Evolutionary conservation across 2,888 invertebrate genomes (phyloP).

Genomic region (Drosophila recens): DNA sequence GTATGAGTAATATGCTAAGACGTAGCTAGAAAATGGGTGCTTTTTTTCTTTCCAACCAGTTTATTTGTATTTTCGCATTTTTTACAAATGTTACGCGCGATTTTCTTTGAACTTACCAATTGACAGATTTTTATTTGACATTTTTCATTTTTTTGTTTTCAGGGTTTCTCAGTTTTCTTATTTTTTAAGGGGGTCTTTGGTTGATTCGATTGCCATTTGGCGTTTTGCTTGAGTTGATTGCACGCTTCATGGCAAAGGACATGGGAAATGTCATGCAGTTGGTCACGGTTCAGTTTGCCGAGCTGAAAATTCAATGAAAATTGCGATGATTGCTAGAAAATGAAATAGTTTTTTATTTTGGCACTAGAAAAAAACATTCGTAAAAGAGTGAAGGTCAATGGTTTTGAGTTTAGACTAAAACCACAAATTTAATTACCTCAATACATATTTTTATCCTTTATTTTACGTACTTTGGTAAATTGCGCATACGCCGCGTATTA

Average conservation of each 20-base stretch:
- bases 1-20: slow-evolving; percentile 49
- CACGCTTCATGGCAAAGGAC: slow-evolving; percentile 62
- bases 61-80: slow-evolving; percentile 13
- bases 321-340: slow-evolving; percentile 5
- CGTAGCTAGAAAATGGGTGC: not conserved
- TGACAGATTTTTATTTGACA: slow-evolving; percentile 63
- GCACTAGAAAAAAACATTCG: not conserved
- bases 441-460: not conserved
- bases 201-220: slow-evolving; percentile 35
- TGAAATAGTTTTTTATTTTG: not conserved
- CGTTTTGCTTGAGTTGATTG: slow-evolving; percentile 66
- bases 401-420: not conserved
- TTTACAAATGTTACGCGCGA: slow-evolving; percentile 10
- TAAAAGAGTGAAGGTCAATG: slow-evolving; percentile 4
- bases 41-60: slow-evolving; percentile 1
- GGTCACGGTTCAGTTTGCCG: slow-evolving; percentile 34
- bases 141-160: slow-evolving; percentile 26
- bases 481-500: not conserved
- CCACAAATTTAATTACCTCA: not conserved
- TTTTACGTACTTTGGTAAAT: not conserved
- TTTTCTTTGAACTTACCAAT: slow-evolving; percentile 37
- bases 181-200: slow-evolving; percentile 5
- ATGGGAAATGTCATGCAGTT: slow-evolving; percentile 35
- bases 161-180: slow-evolving; percentile 23
- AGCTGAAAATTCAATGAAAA: slow-evolving; percentile 28